A percentile compares a stretch with the other conserved stretches of the same genome.
These are phyloP conservation scores for Sciurus niger DNA, from an alignment of 2,113 vertebrate genomes.

Conservation along the genomic window DNA sequence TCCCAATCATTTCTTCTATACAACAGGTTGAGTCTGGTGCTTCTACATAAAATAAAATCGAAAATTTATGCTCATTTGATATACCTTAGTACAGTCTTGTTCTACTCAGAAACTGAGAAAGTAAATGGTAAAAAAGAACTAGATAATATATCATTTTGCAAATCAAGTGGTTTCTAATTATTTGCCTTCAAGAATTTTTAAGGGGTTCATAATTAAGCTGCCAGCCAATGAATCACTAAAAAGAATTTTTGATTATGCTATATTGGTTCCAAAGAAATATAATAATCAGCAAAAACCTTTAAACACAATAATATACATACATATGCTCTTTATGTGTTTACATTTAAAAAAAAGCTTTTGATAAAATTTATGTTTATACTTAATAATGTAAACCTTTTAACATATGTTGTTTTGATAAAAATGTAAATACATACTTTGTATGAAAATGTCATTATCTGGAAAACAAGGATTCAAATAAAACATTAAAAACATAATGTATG, in stretches of 20 bases:
- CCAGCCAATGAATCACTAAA: neutral
- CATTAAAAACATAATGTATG: neutral
- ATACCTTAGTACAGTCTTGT: neutral
- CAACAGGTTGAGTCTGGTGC: neutral
- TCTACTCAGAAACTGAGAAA: neutral
- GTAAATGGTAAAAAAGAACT: neutral
- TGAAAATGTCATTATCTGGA: neutral
- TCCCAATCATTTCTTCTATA: neutral
- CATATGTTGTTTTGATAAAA: neutral
- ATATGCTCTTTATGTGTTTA: neutral
- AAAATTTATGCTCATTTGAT: neutral
- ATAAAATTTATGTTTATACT: neutral
- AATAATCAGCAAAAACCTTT: neutral
- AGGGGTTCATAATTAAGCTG: neutral
- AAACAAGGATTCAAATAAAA: neutral
- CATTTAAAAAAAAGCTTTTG: neutral
- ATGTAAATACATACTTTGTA: neutral
- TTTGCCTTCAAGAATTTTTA: slow-evolving; percentile 20
- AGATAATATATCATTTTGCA: neutral
- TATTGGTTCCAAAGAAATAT: neutral
- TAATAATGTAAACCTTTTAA: neutral
- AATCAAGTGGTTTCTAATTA: neutral
- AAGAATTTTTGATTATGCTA: neutral
- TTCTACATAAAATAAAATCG: slow-evolving; percentile 27
- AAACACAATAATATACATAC: neutral